Evolutionary conservation across 2,888 invertebrate genomes (phyloP).

Genomic region (Tortricodes alternella): DNA sequence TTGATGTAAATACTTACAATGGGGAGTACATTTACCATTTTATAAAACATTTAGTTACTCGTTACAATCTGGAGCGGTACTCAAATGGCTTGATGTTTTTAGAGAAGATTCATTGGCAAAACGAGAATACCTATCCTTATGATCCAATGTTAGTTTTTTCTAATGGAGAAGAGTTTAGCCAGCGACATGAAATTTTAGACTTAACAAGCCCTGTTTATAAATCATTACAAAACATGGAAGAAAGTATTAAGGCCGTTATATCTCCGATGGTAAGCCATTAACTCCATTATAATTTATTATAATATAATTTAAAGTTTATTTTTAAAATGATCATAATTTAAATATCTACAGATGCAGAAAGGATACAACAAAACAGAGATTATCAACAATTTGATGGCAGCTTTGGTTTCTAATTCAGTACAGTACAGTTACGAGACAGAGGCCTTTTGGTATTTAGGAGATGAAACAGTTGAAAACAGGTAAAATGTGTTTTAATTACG

Average conservation of each 20-base stretch:
- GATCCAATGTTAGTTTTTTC: slow-evolving; percentile 84
- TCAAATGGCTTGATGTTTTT: slow-evolving; percentile 85
- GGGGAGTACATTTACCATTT: slow-evolving; percentile 85
- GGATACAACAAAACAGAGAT: slow-evolving; percentile 69
- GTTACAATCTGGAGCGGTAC: slow-evolving; percentile 87
- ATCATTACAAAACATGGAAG: slow-evolving; percentile 62
- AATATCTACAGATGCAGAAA: slow-evolving; percentile 62
- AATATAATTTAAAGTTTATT: too few relatives aligned
- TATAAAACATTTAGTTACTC: slow-evolving; percentile 86
- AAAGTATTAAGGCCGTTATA: slow-evolving; percentile 54
- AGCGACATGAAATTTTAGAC: slow-evolving; percentile 71
- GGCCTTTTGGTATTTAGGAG: slow-evolving; percentile 53
- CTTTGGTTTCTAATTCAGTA: slow-evolving; percentile 62
- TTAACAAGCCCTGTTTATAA: slow-evolving; percentile 56
- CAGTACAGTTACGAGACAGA: slow-evolving; percentile 65
- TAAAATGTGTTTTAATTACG: slow-evolving; percentile 36
- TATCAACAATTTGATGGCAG: slow-evolving; percentile 67
- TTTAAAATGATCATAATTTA: too few relatives aligned
- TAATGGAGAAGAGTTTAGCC: slow-evolving; percentile 84
- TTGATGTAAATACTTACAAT: slow-evolving; percentile 70
- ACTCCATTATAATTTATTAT: too few relatives aligned
- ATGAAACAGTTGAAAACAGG: slow-evolving; percentile 45
- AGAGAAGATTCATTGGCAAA: slow-evolving; percentile 78
- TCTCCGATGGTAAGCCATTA: slow-evolving; percentile 67
- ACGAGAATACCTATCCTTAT: slow-evolving; percentile 76